These are phyloP conservation scores for Empis stercorea DNA, from an alignment of 2,888 invertebrate species.

Conservation along the genomic window DNA sequence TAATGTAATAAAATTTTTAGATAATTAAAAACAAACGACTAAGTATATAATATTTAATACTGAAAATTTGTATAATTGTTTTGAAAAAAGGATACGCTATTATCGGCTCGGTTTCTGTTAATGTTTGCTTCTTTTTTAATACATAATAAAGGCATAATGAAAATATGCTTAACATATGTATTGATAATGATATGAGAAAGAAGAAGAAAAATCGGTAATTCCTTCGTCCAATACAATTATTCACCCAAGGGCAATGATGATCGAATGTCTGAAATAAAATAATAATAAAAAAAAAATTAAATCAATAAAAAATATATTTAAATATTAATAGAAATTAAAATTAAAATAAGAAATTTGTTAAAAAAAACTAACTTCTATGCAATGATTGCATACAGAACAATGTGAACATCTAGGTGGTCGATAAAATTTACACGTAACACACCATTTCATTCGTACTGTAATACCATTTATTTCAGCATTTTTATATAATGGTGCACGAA, in stretches of 20 bases:
- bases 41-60: no score
- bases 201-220: constrained; percentile 99
- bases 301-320: constrained; percentile 1
- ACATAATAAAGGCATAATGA: constrained; percentile 85
- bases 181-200: constrained; percentile 88
- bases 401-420: constrained; percentile 97
- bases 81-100: constrained; percentile 67
- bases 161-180: constrained; percentile 97
- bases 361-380: constrained; percentile 66
- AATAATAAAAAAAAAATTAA: constrained; percentile 10
- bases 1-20: no score
- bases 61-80: constrained; percentile 2
- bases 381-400: constrained; percentile 98
- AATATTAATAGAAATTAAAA: background rate
- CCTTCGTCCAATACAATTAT: constrained; percentile 92
- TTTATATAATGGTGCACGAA: constrained; percentile 90
- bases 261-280: constrained; percentile 89
- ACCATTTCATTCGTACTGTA: constrained; percentile 99
- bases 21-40: no score
- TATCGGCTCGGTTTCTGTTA: constrained; percentile 69
- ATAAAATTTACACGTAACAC: constrained; percentile 99
- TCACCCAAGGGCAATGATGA: constrained; percentile 98
- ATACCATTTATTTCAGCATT: constrained; percentile 97
- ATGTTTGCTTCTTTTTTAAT: constrained; percentile 66
- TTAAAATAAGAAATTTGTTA: background rate